Evolutionary conservation across 1,140 invertebrate genomes (phyloP).

Genomic region (Zaprionus africanus): DNA sequence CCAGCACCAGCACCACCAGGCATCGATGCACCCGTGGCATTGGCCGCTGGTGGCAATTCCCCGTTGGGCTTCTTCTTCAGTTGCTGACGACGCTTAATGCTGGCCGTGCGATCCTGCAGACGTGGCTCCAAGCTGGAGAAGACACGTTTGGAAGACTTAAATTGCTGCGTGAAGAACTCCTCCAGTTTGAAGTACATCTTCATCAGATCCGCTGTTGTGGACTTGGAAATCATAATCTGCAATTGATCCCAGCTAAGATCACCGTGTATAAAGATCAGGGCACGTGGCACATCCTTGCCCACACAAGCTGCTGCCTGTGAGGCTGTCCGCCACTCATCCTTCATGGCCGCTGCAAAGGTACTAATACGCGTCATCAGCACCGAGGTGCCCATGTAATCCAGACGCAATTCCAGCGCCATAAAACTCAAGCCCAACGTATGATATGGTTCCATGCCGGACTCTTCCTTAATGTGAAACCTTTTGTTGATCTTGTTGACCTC

Average conservation of each 20-base stretch:
- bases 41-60: conserved; percentile 38
- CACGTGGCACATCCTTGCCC: conserved; percentile 81
- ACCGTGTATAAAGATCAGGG: conserved; percentile 96
- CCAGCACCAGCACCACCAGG: background rate
- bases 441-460: conserved; percentile 94
- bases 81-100: conserved; percentile 85
- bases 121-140: conserved; percentile 91
- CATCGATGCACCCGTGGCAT: conserved; percentile 10
- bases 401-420: conserved; percentile 92
- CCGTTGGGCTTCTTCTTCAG: conserved; percentile 82
- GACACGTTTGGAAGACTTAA: conserved; percentile 95
- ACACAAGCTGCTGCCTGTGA: conserved; percentile 64
- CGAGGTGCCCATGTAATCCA: conserved; percentile 98
- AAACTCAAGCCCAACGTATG: conserved; percentile 94
- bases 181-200: conserved; percentile 98
- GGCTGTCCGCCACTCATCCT: conserved; percentile 92
- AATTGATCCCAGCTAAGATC: conserved; percentile 95
- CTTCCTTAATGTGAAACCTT: conserved; percentile 94
- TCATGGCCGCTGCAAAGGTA: conserved; percentile 90
- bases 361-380: conserved; percentile 96
- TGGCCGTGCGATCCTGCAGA: conserved; percentile 85
- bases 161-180: conserved; percentile 98
- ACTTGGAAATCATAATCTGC: conserved; percentile 98
- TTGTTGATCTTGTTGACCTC: conserved; percentile 95
- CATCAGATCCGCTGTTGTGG: conserved; percentile 97